Percentiles rank a stretch among this genome's conserved stretches.
Conservation (phyloP, 1,140 invertebrate species). For the Drosophila azteca region DNA sequence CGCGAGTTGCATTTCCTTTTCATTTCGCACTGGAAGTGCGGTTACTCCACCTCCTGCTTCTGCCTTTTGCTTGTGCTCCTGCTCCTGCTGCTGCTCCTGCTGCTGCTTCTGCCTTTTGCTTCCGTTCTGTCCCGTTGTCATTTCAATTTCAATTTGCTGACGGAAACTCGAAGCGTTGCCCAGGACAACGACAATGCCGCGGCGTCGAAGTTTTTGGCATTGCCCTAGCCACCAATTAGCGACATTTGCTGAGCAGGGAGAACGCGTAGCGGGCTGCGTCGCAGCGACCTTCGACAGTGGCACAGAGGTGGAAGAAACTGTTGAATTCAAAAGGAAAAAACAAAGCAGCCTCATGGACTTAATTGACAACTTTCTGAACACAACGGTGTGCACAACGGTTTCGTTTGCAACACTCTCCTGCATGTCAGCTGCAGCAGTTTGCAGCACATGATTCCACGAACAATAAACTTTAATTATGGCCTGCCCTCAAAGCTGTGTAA, state of each 20-base stretch:
- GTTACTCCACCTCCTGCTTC: slow-evolving; percentile 16
- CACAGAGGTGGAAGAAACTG: slow-evolving; percentile 39
- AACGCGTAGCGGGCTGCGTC: neutral
- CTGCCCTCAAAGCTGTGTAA: slow-evolving; percentile 17
- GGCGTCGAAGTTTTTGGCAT: slow-evolving; percentile 46
- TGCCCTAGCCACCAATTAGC: slow-evolving; percentile 68
- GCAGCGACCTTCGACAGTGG: slow-evolving; percentile 43
- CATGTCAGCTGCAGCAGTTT: slow-evolving; percentile 7
- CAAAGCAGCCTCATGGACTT: slow-evolving; percentile 48
- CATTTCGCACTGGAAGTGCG: slow-evolving; percentile 35
- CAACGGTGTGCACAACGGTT: too few species aligned
- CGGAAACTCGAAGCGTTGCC: slow-evolving; percentile 58
- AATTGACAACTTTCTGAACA: slow-evolving; percentile 74
- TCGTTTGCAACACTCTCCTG: slow-evolving; percentile 33
- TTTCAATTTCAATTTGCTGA: slow-evolving; percentile 77
- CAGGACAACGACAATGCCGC: slow-evolving; percentile 47
- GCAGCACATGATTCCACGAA: slow-evolving; percentile 19
- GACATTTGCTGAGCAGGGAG: slow-evolving; percentile 6
- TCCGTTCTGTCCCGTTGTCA: slow-evolving; percentile 44
- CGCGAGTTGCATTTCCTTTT: slow-evolving; percentile 62
- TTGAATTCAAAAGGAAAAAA: slow-evolving; percentile 19
- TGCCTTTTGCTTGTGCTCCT: slow-evolving; percentile 13
- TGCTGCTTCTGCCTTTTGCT: neutral
- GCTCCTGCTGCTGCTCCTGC: neutral
- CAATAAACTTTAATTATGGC: slow-evolving; percentile 55